Base-by-base conservation (phyloP, 92 coral and sea anemone species). In the Plumapathes pennacea region DNA sequence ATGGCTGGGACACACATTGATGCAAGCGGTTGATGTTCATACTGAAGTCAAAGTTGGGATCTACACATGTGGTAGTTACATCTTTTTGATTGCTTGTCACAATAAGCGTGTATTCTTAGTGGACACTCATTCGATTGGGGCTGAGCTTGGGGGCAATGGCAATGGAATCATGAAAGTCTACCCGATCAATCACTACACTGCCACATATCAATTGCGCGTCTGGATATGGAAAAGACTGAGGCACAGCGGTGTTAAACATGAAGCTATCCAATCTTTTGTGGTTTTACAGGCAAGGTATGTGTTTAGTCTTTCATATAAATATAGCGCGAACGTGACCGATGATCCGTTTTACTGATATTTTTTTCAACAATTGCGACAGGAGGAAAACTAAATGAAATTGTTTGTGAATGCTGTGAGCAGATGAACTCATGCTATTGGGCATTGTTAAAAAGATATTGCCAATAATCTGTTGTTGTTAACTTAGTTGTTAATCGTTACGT, bases 91-190 rank as follows among this genome's bases (percentile, higher is more conserved):
- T 47, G 67, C 66, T 12, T 41, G 77, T 47, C 37, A 32, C 12
- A 9, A 9, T 15, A 30, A 23, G 1, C 56, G 29, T 12, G 20
- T 69, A 14, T 69, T 69, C 47, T 19, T 69, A 12, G 43, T 57
- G 11, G 58, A 69, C 22, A 69, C 77, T n/a, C 77, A 69, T 45
- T 12, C 67, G 13, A 69, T 69, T 10, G 47, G 57, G 10, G 14
- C 40, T 12, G 26, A 41, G 5, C 46, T 69, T 10, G 76, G 57
- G 45, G 76, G 76, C 23, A 69, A 69, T 19, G 76, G 76, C 2
- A 69, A 69, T 34, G 76, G 76, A 1, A 43, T 69, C 11, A 30
- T 57, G 56, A 56, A 69, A 19, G 76, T 69, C 17, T 69, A 38
- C 57, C 59, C 76, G 8, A 10, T 50, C 13, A 13, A 31, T 18